Conservation (phyloP, 92 coral and sea anemone genomes). For the Parazoanthus swiftii region DNA sequence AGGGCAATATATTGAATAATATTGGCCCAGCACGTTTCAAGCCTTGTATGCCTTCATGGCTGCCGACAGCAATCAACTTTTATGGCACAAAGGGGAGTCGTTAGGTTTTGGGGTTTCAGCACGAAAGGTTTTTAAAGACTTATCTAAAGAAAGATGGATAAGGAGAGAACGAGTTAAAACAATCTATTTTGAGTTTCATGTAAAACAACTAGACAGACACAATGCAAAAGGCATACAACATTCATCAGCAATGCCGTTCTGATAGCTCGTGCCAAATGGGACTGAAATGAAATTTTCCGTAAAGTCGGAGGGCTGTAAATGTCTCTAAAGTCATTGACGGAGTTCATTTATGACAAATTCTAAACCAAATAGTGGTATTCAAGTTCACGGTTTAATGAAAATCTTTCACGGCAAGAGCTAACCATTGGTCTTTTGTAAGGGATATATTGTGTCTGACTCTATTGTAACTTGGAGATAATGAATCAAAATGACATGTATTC, state of each 20-base stretch:
- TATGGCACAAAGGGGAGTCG: constrained; percentile 32
- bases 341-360: neutral
- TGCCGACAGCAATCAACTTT: constrained; percentile 29
- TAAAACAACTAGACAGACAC: neutral
- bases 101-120: constrained; percentile 16
- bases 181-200: neutral
- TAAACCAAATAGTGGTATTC: neutral
- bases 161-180: neutral
- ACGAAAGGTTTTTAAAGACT: constrained; percentile 32
- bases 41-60: constrained; percentile 19
- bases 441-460: neutral
- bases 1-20: constrained; percentile 37
- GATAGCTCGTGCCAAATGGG: neutral
- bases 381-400: neutral
- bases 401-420: neutral
- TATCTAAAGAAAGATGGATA: neutral
- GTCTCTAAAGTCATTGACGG: neutral
- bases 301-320: neutral
- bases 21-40: constrained; percentile 43
- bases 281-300: neutral
- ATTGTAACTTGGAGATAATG: constrained; percentile 19
- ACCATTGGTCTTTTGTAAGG: neutral
- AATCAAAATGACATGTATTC: constrained; percentile 10
- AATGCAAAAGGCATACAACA: neutral
- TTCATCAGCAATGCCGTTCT: neutral